These are phyloP conservation scores for Loripinus fragilis DNA, from an alignment of 2,888 invertebrate species.

Conservation along the genomic window DNA sequence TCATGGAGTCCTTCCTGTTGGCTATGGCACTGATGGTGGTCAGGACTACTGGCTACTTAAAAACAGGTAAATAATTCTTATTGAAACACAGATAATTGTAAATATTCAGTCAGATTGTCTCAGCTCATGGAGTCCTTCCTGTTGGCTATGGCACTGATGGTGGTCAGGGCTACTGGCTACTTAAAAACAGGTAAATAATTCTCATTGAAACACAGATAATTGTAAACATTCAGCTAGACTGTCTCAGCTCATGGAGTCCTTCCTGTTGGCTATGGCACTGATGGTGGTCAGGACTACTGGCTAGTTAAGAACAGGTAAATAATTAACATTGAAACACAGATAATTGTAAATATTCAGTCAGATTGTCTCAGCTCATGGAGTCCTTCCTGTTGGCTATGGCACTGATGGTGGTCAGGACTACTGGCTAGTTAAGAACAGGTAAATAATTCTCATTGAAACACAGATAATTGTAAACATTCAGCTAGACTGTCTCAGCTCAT, in stretches of 20 bases:
- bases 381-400: constrained; percentile 22
- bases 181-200: no score
- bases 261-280: constrained; percentile 15
- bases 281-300: constrained; percentile 20
- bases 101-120: no score
- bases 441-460: neutral
- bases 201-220: no score
- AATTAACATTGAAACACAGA: neutral
- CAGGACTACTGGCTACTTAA: no score
- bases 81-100: no score
- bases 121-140: no score
- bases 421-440: constrained; percentile 32
- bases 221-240: neutral
- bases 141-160: no score
- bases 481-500: neutral
- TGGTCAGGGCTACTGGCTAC: no score
- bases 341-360: neutral
- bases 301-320: constrained; percentile 27
- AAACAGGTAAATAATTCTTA: no score
- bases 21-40: no score
- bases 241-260: constrained; percentile 15
- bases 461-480: neutral
- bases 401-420: neutral
- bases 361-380: constrained; percentile 2
- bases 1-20: no score